Evolutionary conservation across 2,113 vertebrate species (phyloP).

Genomic region (Cercopithecus mona): DNA sequence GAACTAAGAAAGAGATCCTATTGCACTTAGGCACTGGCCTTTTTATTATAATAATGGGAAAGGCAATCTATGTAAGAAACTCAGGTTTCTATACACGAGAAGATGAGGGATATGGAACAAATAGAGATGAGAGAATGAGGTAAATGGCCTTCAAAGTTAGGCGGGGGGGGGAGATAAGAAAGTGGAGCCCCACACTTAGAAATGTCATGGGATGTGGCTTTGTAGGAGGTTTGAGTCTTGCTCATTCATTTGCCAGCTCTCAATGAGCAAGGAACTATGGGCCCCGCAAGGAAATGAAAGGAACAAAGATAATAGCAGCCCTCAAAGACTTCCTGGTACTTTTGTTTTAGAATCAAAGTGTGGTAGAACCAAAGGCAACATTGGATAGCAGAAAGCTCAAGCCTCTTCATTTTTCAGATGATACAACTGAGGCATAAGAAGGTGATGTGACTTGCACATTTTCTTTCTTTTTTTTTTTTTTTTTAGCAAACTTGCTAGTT

Average conservation of each 20-base stretch:
- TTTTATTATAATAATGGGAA: neutral
- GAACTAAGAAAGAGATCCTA: neutral
- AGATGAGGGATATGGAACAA: neutral
- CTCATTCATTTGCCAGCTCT: neutral
- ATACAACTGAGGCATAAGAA: neutral
- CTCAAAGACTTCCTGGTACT: neutral
- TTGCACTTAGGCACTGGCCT: neutral
- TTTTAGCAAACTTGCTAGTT: neutral
- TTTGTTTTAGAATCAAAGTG: constrained; percentile 21
- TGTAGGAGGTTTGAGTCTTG: neutral
- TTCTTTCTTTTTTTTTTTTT: neutral
- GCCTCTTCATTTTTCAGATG: neutral
- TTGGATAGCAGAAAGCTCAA: neutral
- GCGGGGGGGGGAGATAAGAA: neutral
- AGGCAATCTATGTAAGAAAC: neutral
- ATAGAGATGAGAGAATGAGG: neutral
- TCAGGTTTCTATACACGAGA: neutral
- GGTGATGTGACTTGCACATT: neutral
- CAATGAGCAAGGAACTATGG: neutral
- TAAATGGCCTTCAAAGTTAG: neutral
- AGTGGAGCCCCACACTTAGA: neutral
- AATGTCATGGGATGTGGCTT: neutral
- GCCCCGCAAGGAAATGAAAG: neutral
- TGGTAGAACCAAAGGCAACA: neutral
- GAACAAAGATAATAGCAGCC: neutral